Evolutionary conservation across 1,140 invertebrate genomes (phyloP).

Genomic region (Copidosoma floridanum): DNA sequence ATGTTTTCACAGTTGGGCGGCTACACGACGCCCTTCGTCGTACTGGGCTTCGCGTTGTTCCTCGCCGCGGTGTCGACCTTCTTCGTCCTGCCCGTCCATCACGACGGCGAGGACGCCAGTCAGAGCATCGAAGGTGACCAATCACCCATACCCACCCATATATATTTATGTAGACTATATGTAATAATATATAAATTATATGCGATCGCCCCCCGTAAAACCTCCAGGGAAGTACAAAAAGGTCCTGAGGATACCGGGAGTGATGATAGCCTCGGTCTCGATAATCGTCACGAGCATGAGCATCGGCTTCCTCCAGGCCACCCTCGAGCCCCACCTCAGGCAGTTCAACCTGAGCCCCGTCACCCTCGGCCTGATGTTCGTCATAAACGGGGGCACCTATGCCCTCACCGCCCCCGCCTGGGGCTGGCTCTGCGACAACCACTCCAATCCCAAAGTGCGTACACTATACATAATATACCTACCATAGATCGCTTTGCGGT

Average conservation of each 20-base stretch:
- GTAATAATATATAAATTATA: constrained; percentile 11
- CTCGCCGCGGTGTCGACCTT: constrained; percentile 72
- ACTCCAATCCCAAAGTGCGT: constrained; percentile 62
- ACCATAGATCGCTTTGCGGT: too few species aligned
- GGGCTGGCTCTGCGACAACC: constrained; percentile 77
- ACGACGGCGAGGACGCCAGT: constrained; percentile 57
- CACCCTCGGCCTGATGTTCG: constrained; percentile 79
- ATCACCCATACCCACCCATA: constrained; percentile 38
- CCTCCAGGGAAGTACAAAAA: constrained; percentile 22
- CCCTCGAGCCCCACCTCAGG: constrained; percentile 77
- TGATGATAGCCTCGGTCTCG: constrained; percentile 66
- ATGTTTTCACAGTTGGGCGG: constrained; percentile 69
- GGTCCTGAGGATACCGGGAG: constrained; percentile 65
- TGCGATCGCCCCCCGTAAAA: background rate
- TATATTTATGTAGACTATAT: background rate
- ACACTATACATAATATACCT: too few species aligned
- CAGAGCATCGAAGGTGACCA: constrained; percentile 62
- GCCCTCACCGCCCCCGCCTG: constrained; percentile 77
- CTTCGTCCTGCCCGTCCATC: constrained; percentile 68
- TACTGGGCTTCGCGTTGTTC: constrained; percentile 76
- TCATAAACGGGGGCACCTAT: constrained; percentile 84
- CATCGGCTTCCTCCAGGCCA: constrained; percentile 79
- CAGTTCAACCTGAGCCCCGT: constrained; percentile 73
- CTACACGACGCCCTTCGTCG: constrained; percentile 82
- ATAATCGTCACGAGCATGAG: constrained; percentile 76